Evolutionary conservation across 2,888 invertebrate species (phyloP).

Genomic region (Tachina lurida): DNA sequence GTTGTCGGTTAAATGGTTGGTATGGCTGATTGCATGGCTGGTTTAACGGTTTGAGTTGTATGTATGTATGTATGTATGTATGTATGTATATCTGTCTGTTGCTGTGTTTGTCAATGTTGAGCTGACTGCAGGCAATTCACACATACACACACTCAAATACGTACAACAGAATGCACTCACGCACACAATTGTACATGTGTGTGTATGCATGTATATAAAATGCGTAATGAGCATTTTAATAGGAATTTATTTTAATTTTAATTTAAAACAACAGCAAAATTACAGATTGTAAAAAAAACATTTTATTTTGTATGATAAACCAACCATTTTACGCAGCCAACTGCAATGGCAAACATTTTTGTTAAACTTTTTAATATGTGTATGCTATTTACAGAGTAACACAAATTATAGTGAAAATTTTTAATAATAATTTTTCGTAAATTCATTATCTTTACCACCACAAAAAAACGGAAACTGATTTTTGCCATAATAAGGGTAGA

Average conservation of each 20-base stretch:
- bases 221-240: constrained; percentile 67
- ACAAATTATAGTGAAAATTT: constrained; percentile 15
- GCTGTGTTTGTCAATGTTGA: constrained; percentile 65
- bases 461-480: background rate
- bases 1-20: constrained; percentile 26
- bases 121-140: constrained; percentile 63
- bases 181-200: background rate
- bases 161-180: background rate
- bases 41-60: constrained; percentile 28
- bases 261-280: constrained; percentile 58
- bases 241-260: constrained; percentile 65
- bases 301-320: constrained; percentile 32
- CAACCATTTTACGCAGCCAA: constrained; percentile 27
- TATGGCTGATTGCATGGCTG: constrained; percentile 49
- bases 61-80: constrained; percentile 2
- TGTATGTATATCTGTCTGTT: constrained; percentile 19
- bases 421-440: background rate
- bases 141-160: background rate
- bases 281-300: background rate
- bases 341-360: background rate
- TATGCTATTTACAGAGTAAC: background rate
- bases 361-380: background rate
- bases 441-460: background rate
- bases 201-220: constrained; percentile 34
- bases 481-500: background rate